Conservation (phyloP, 2,797 vertebrate species). For the Melanitta fusca region DNA sequence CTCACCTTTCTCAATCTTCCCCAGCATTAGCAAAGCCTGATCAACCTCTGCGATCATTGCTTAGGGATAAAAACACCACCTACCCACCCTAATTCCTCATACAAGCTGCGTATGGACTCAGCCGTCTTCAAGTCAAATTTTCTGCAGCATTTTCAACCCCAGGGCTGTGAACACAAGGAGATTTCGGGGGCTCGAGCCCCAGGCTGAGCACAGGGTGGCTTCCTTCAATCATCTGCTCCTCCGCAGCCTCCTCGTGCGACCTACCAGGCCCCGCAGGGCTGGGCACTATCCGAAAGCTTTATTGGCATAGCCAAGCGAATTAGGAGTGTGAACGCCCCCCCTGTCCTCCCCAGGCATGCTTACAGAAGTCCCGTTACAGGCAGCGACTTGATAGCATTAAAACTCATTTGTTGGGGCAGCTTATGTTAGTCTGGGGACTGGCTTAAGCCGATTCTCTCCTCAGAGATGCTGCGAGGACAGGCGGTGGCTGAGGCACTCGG, state of each 20-base stretch:
- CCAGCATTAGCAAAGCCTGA: slow-evolving; percentile 35
- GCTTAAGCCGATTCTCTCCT: neutral
- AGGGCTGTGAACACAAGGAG: neutral
- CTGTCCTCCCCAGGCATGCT: neutral
- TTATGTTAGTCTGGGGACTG: neutral
- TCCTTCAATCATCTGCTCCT: neutral
- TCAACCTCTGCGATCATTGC: neutral
- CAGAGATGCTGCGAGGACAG: neutral
- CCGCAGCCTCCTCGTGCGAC: neutral
- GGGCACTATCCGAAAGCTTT: neutral
- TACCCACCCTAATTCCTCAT: neutral
- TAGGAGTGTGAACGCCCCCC: neutral
- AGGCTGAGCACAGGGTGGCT: neutral
- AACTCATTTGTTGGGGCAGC: neutral
- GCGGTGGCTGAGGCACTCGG: too few relatives aligned
- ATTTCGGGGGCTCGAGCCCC: neutral
- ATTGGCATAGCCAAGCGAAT: neutral
- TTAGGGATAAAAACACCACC: neutral
- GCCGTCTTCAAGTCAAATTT: neutral
- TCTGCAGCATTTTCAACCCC: neutral
- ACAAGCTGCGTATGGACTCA: neutral
- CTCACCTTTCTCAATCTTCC: slow-evolving; percentile 3
- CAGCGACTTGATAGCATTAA: neutral
- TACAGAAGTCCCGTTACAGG: neutral
- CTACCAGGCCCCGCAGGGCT: neutral